phyloP scores from a whole-genome alignment of 2,888 invertebrate species.

The Caenorhabditis sp. region DNA sequence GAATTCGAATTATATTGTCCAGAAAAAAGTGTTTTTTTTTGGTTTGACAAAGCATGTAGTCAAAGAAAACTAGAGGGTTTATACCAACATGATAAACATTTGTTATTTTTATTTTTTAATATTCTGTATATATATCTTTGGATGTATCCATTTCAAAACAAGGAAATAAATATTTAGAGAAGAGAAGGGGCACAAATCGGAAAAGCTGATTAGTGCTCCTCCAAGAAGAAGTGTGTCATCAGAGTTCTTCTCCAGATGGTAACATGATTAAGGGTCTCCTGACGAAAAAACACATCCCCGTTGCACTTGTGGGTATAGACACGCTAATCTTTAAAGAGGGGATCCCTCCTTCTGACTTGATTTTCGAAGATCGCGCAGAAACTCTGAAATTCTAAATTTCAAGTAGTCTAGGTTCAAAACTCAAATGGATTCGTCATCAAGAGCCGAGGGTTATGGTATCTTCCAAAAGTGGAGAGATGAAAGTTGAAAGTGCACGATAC shows the following conservation, averaged over 20 bases:
- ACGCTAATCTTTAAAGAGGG: constrained; percentile 1
- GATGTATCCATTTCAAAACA: constrained; percentile 28
- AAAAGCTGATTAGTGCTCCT: constrained; percentile 52
- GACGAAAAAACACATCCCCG: constrained; percentile 1
- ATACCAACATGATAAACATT: constrained; percentile 1
- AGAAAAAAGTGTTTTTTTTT: neutral
- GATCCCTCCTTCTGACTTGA: neutral
- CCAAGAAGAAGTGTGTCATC: constrained; percentile 43
- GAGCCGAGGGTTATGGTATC: constrained; percentile 16
- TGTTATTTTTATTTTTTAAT: neutral
- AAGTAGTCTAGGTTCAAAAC: constrained; percentile 1
- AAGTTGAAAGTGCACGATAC: constrained; percentile 24
- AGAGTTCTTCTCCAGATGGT: constrained; percentile 25
- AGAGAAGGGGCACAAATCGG: constrained; percentile 24
- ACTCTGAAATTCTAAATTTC: constrained; percentile 3
- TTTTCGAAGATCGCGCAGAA: constrained; percentile 14
- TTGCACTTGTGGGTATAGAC: constrained; percentile 16
- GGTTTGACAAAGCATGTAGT: too few relatives aligned
- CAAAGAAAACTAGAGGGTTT: neutral
- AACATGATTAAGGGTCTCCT: constrained; percentile 36
- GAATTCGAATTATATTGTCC: constrained; percentile 14
- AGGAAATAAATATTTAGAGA: constrained; percentile 46
- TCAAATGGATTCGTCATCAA: constrained; percentile 17
- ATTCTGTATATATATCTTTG: neutral
- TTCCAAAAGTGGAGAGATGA: constrained; percentile 14